Evolutionary conservation across 2,113 vertebrate species (phyloP).

Genomic region (Anas platyrhynchos): DNA sequence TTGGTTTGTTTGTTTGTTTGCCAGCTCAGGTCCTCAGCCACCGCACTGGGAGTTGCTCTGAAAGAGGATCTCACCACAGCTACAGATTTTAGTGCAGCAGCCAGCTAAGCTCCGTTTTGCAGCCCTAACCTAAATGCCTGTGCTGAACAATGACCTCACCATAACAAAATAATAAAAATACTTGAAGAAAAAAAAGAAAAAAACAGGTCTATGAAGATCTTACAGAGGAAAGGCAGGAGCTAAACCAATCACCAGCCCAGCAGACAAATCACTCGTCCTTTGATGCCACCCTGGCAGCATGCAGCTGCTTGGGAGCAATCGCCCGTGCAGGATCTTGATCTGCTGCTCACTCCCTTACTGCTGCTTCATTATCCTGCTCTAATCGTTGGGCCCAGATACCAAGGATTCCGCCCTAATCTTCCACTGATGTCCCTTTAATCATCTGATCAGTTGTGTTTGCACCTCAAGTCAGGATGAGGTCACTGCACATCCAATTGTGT

Average conservation of each 20-base stretch:
- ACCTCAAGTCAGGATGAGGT: background rate
- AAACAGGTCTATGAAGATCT: background rate
- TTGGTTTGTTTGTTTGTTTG: background rate
- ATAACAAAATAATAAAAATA: background rate
- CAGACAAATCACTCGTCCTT: background rate
- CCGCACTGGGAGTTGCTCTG: background rate
- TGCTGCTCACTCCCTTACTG: slow-evolving; percentile 25
- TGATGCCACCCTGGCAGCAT: background rate
- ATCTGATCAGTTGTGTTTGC: background rate
- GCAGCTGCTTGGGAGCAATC: background rate
- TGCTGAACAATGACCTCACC: background rate
- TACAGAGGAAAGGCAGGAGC: background rate
- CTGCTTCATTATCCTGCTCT: slow-evolving; percentile 42
- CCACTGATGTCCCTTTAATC: slow-evolving; percentile 48
- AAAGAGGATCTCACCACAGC: background rate
- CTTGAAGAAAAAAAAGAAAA: background rate
- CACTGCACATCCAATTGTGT: background rate
- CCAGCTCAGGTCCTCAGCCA: background rate
- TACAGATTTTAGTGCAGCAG: background rate
- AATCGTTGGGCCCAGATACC: slow-evolving; percentile 29
- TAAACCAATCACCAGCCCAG: background rate
- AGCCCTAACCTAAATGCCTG: background rate
- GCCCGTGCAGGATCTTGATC: background rate
- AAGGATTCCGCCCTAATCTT: slow-evolving; percentile 59
- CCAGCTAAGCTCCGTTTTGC: background rate